Evolutionary conservation across 2,888 invertebrate species (phyloP).

Genomic region (Drosophila kanekoi): DNA sequence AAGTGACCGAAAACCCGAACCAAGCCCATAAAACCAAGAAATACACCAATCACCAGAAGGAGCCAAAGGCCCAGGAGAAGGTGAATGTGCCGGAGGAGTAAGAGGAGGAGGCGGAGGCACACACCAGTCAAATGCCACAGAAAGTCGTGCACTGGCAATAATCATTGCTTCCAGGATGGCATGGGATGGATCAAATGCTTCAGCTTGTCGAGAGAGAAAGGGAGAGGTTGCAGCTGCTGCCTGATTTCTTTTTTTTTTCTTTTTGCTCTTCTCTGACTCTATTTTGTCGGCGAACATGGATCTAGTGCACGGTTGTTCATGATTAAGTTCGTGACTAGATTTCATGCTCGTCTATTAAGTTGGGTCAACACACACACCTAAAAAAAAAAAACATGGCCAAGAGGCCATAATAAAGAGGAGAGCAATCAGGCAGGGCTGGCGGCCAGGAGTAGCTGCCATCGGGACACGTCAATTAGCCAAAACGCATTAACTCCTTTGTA

Average conservation of each 20-base stretch:
- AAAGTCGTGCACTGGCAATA: constrained; percentile 75
- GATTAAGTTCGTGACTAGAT: constrained; percentile 86
- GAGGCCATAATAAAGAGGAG: constrained; percentile 35
- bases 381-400: constrained; percentile 37
- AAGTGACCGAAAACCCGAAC: constrained; percentile 48
- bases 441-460: constrained; percentile 10
- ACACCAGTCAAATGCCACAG: constrained; percentile 67
- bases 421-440: constrained; percentile 27
- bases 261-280: constrained; percentile 83
- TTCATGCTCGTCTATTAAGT: constrained; percentile 86
- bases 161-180: constrained; percentile 60
- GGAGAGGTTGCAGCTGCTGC: constrained; percentile 12
- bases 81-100: constrained; percentile 12
- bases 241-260: constrained; percentile 4
- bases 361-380: constrained; percentile 83
- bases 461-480: constrained; percentile 58
- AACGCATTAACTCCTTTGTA: constrained; percentile 38
- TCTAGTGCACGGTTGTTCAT: constrained; percentile 86
- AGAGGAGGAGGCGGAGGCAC: constrained; percentile 8
- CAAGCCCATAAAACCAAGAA: constrained; percentile 54
- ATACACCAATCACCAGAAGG: constrained; percentile 54
- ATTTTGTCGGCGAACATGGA: constrained; percentile 86
- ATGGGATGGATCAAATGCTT: constrained; percentile 23
- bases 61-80: constrained; percentile 11
- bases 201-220: neutral